Conservation (phyloP, 1,140 invertebrate genomes). For the Bombus difficillimus region DNA sequence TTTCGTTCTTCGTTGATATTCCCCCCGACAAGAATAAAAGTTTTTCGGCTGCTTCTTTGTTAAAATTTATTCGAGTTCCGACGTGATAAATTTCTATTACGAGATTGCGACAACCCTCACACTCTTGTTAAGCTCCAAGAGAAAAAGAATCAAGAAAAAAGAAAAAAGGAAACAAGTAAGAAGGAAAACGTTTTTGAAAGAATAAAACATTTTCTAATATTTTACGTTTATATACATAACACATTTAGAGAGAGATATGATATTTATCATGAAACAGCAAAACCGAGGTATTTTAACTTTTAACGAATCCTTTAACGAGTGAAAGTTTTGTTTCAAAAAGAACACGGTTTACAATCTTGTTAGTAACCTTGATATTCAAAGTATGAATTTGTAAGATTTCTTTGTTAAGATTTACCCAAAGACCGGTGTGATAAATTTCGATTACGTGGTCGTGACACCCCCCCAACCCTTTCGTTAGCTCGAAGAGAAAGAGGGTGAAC, state of each 20-base stretch:
- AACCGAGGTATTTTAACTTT: too few relatives aligned
- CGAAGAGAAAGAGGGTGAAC: not conserved
- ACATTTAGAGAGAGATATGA: too few relatives aligned
- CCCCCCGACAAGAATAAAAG: constrained; percentile 39
- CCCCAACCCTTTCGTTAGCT: not conserved
- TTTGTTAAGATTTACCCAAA: not conserved
- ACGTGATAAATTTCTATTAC: constrained; percentile 68
- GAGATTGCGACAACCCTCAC: constrained; percentile 22
- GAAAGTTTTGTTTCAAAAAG: too few relatives aligned
- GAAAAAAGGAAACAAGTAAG: not conserved
- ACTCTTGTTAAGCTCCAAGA: not conserved
- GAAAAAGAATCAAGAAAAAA: not conserved
- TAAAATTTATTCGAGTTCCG: constrained; percentile 55
- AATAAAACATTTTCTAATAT: not conserved
- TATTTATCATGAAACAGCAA: too few relatives aligned
- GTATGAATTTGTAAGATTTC: not conserved
- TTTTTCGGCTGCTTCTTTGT: constrained; percentile 52
- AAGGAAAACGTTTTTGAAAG: not conserved
- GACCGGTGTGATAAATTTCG: constrained; percentile 56
- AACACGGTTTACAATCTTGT: too few relatives aligned
- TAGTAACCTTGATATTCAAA: not conserved
- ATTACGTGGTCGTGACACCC: not conserved
- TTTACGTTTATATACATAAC: too few relatives aligned
- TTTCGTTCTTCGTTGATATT: constrained; percentile 60
- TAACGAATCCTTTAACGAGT: too few relatives aligned